Conservation (phyloP, 2,888 invertebrate genomes). For the Cantharis flavilabris region DNA sequence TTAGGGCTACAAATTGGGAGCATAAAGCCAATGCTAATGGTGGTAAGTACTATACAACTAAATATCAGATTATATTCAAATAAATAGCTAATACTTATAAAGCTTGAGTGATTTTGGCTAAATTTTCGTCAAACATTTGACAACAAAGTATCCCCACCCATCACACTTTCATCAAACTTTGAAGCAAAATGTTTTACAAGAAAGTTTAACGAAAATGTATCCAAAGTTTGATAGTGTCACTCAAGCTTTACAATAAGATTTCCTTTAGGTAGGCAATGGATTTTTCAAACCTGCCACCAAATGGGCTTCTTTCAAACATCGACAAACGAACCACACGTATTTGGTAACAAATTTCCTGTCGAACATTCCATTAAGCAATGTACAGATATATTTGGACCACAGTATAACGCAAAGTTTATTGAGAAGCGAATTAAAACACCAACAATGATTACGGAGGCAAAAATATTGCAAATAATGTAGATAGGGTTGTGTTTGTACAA, state of each 20-base stretch:
- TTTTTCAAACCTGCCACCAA: slow-evolving; percentile 8
- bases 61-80: too few relatives aligned
- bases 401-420: neutral
- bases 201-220: too few relatives aligned
- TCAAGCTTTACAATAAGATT: too few relatives aligned
- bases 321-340: neutral
- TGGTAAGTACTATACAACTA: neutral
- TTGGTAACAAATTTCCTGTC: neutral
- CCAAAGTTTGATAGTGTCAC: too few relatives aligned
- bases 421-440: neutral
- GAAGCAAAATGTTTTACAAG: too few relatives aligned
- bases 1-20: neutral
- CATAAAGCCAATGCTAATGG: neutral
- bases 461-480: neutral
- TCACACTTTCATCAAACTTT: too few relatives aligned
- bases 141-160: too few relatives aligned
- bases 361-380: neutral
- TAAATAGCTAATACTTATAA: too few relatives aligned
- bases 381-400: neutral
- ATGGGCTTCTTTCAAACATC: neutral
- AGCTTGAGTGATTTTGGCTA: too few relatives aligned
- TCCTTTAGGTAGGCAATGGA: neutral
- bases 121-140: too few relatives aligned
- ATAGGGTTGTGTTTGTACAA: neutral
- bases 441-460: neutral